These are phyloP conservation scores for Mesorhabditis belari DNA, from an alignment of 2,888 invertebrate species.

Conservation along the genomic window DNA sequence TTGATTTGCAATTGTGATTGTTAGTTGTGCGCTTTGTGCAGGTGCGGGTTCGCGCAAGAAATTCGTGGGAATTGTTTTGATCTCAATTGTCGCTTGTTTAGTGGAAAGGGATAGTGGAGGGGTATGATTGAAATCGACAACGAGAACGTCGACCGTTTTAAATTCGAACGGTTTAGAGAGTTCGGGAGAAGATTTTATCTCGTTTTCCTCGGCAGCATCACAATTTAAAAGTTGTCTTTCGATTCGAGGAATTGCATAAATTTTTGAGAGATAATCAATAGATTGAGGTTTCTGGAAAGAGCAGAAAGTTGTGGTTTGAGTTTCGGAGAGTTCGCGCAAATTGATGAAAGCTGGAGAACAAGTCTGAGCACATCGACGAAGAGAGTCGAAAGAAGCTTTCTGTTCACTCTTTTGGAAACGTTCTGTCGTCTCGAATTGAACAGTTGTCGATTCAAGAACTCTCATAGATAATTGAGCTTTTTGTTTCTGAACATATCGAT, in stretches of 20 bases:
- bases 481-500: constrained; percentile 14
- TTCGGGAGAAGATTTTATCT: constrained; percentile 22
- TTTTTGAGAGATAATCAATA: constrained; percentile 1
- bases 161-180: background rate
- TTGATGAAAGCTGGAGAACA: background rate
- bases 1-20: background rate
- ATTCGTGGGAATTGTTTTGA: constrained; percentile 6
- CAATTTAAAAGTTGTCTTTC: constrained; percentile 32
- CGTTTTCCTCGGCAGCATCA: constrained; percentile 39
- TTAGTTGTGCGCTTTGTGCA: constrained; percentile 8
- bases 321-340: background rate
- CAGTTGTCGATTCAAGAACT: constrained; percentile 17
- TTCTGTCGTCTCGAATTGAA: constrained; percentile 10
- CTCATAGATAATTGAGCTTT: constrained; percentile 9
- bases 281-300: background rate
- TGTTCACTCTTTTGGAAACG: background rate
- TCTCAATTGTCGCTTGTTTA: constrained; percentile 12
- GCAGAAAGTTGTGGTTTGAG: background rate
- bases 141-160: constrained; percentile 13
- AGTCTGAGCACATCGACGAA: background rate
- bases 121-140: constrained; percentile 17
- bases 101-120: constrained; percentile 19
- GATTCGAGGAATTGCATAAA: constrained; percentile 9
- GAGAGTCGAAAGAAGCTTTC: background rate
- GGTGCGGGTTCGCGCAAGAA: constrained; percentile 7